Evolutionary conservation across 2,888 invertebrate genomes (phyloP), one percentile per base, ranked within the genome.

Genomic region (Zygaena filipendulae): DNA sequence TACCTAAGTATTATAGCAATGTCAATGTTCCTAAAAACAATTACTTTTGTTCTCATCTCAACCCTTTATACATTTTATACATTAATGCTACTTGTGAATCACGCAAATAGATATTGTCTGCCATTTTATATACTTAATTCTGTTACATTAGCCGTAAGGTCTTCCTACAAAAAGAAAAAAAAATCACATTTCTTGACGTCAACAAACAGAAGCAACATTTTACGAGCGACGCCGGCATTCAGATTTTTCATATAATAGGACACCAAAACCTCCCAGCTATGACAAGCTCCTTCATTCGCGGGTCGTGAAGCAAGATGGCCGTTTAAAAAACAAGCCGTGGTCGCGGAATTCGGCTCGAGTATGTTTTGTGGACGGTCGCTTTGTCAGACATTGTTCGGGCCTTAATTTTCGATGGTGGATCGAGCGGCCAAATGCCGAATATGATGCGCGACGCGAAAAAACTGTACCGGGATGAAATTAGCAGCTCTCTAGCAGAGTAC

Each of bases 311-410:
- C 67, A 63, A 70, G 62, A 62, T 63, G 66, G 53, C 63, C 53
- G 49, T 60, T 72, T 64, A 69, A 80, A 79, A 77, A 77, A 70
- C 66, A 56, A 52, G 59, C 68, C 59, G 57, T 47, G 60, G 59
- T 54, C 59, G 56, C 57, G 75, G 79, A 75, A 79, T 77, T 72
- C 72, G 68, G 75, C 63, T 55, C 59, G 48, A 48, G 61, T 54
- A 74, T 77, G 79, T 77, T 77, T 79, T 77, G 75, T 62, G 47
- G 77, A 77, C 79, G 79, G 77, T 49, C 62, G 79, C 79, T 79
- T 80, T 80, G 77, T 77, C 70, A 52, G 74, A 77, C 79, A 80
- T 80, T 79, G 79, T 77, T 74, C 69, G 59, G 56, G 62, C 75
- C 71, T 77, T 77, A 79, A 79, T 79, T n/a, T 75, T 75, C 75